Evolutionary conservation across 2,888 invertebrate species (phyloP), one percentile per base, ranked within the genome.

Genomic region (Teleiodes luculella): DNA sequence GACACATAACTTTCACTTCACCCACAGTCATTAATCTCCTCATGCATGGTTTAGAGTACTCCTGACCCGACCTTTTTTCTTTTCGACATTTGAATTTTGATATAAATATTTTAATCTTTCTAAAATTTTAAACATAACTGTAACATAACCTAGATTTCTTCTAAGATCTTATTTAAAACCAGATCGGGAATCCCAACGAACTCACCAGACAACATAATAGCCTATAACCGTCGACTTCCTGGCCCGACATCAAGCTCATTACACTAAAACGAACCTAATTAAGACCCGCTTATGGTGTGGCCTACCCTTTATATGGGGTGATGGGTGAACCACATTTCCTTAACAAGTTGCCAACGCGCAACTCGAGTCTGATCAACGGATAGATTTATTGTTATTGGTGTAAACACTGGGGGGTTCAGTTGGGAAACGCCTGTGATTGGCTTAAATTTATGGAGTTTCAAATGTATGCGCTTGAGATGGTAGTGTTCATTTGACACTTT

Each of bases 261-360:
- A 73, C 72, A 70, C 67, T 71, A 72, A 74, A 72, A 68, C 58
- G 62, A 59, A 56, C 61, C 70, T 75, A 75, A 75, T 75, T 75
- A 75, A 74, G 73, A 67, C 62, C 66, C 62, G 64, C 64, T 59
- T 60, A 64, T 64, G 61, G 61, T 57, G 60, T 64, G 57, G 61
- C 62, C 55, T 50, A 53, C 57, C 60, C 76, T 75, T 55, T 76
- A 75, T 78, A 78, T 57, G 76, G 80, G 62, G 62, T 71, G 72
- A 72, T 72, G 70, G 66, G 61, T 61, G 62, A 53, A 61, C 66
- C 56, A 55, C 55, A 55, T 56, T 51, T 57, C 54, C 63, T 58
- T 55, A 24, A 57, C 57, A 58, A 62, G 62, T 57, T 33, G 47
- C 31, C 2, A 41, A 51, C 54, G 50, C 41, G 50, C 48, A 53